phyloP scores from a whole-genome alignment of 2,113 vertebrate species.

The Silurus asotus region DNA sequence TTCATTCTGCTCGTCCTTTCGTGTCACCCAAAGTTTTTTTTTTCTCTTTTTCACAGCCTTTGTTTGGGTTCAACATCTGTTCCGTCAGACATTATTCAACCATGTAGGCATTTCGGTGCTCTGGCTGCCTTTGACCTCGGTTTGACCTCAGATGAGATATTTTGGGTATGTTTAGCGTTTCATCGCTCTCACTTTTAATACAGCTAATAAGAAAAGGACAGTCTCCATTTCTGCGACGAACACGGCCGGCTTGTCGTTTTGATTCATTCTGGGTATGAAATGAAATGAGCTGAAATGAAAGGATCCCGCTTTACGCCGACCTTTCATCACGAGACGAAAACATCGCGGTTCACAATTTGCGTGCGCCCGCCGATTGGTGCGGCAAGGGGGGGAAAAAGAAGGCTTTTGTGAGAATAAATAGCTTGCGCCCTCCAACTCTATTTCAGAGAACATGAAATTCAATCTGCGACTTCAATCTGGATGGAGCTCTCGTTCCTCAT shows the following conservation, averaged over 20 bases:
- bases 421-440: conserved; percentile 72
- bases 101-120: neutral
- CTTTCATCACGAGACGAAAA: conserved; percentile 60
- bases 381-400: conserved; percentile 32
- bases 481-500: conserved; percentile 67
- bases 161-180: neutral
- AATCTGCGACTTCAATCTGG: conserved; percentile 69
- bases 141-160: neutral
- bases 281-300: conserved; percentile 27
- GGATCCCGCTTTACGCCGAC: conserved; percentile 7
- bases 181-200: neutral
- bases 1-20: conserved; percentile 32
- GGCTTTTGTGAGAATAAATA: conserved; percentile 66
- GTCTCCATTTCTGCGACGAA: neutral
- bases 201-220: conserved; percentile 20
- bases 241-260: neutral
- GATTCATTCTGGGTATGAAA: neutral
- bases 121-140: conserved; percentile 17
- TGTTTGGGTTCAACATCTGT: conserved; percentile 39
- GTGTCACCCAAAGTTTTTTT: neutral
- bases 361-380: conserved; percentile 28
- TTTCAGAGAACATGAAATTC: conserved; percentile 76
- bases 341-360: conserved; percentile 14
- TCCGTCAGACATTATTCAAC: conserved; percentile 5
- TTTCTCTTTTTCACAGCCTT: conserved; percentile 5